phyloP scores from a whole-genome alignment of 2,888 invertebrate genomes.

The Lochmaea capreae region DNA sequence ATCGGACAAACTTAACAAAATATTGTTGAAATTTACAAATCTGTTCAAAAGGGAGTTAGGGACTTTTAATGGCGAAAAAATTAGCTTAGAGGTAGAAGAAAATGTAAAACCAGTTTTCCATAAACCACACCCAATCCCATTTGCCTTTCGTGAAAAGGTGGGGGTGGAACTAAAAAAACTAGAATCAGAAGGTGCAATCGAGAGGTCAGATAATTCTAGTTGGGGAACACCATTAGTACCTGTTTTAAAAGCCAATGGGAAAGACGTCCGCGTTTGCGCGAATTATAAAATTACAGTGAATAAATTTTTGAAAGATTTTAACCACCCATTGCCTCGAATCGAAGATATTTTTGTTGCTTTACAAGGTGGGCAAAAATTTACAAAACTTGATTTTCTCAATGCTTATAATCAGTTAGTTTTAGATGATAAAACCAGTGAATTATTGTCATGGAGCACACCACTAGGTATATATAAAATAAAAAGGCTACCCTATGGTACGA shows the following conservation, averaged over 20 bases:
- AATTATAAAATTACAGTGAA: slow-evolving; percentile 51
- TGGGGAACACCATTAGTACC: slow-evolving; percentile 41
- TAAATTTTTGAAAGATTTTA: slow-evolving; percentile 32
- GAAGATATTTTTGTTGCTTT: slow-evolving; percentile 36
- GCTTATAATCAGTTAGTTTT: no score
- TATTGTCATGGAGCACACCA: no score
- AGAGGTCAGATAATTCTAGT: slow-evolving; percentile 30
- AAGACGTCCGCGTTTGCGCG: slow-evolving; percentile 43
- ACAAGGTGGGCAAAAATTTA: slow-evolving; percentile 32
- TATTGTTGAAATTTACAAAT: slow-evolving; percentile 15
- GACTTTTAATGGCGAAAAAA: slow-evolving; percentile 17
- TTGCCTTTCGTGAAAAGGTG: slow-evolving; percentile 28
- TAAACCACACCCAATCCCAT: slow-evolving; percentile 24
- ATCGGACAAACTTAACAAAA: not conserved
- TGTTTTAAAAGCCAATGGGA: slow-evolving; percentile 37
- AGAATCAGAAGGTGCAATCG: slow-evolving; percentile 18
- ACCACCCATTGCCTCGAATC: slow-evolving; percentile 34
- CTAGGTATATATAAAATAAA: slow-evolving; percentile 57
- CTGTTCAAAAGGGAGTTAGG: slow-evolving; percentile 29
- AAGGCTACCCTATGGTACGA: slow-evolving; percentile 59
- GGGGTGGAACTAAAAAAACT: slow-evolving; percentile 32
- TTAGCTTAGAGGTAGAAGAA: slow-evolving; percentile 23
- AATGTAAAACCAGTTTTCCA: slow-evolving; percentile 25
- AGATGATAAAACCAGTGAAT: no score
- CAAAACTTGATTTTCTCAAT: slow-evolving; percentile 21